Base-by-base conservation (phyloP, 2,888 invertebrate genomes). In the Heliconius hortense region DNA sequence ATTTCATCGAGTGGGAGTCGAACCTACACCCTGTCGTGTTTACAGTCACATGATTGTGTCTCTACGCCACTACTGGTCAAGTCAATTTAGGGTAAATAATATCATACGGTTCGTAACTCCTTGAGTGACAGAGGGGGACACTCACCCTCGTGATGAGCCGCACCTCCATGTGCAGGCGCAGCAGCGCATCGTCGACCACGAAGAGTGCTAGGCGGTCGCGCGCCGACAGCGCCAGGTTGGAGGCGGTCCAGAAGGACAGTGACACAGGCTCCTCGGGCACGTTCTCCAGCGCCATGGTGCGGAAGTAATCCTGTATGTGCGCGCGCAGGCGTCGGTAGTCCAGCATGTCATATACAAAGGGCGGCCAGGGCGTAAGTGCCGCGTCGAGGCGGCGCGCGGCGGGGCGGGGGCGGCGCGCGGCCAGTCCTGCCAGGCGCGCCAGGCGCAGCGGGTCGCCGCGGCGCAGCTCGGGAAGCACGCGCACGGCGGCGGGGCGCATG, bases 231-330 rank as follows among this genome's bases (percentile, higher is more conserved):
- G 90, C 81, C 85, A 94, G 84, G 88, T 94, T 93, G 63, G 90
- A 89, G 74, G 92, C 92, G 85, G 88, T 90, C 93, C 93, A 94
- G 88, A 90, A 94, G 79, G 94, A 94, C 83, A 94, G 88, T 84
- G 91, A 84, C 83, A 91, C 88, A 78, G 89, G 82, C 74, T 92
- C 93, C 80, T 78, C 81, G n/a, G 94, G 94, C 83, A 92, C 79
- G 81, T 82, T 56, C 35, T 59, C 88, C 18, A 86, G 80, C 75
- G 80, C 82, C 71, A 90, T 75, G 28, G 83, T 80, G 35, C 69
- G 79, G 86, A 91, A 91, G 88, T 90, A 85, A 11, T 84, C 84
- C 64, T 78, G 77, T 67, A 92, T 83, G 79, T 78, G 26, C 72
- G 75, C 76, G 18, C 90, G 86, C 89, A 92, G 84, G 81, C 88